Conservation (phyloP, 2,888 invertebrate genomes). For the Lithophane socia region DNA sequence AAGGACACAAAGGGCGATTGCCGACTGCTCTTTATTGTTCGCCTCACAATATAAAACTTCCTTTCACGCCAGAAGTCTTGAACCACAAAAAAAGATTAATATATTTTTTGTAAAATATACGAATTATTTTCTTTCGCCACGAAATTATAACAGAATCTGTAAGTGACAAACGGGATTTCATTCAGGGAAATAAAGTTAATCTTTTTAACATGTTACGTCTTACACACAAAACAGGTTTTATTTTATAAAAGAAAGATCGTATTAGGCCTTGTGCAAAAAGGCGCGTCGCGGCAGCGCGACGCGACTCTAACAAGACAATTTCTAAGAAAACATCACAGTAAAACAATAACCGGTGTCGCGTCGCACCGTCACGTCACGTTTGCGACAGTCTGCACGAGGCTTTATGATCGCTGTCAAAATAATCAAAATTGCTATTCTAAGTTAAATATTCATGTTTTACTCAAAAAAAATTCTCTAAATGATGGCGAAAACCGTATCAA, state of each 20-base stretch:
- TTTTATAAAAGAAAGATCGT: neutral
- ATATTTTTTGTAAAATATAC: slow-evolving; percentile 29
- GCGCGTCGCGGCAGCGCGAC: too few relatives aligned
- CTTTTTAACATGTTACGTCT: slow-evolving; percentile 28
- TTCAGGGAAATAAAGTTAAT: slow-evolving; percentile 29
- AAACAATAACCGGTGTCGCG: too few relatives aligned
- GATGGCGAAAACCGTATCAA: neutral
- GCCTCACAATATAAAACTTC: slow-evolving; percentile 73
- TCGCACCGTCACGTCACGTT: too few relatives aligned
- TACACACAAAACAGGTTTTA: neutral
- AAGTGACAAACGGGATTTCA: slow-evolving; percentile 49
- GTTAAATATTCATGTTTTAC: too few relatives aligned
- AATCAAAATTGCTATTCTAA: too few relatives aligned
- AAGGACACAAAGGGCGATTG: slow-evolving; percentile 72
- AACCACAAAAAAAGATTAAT: slow-evolving; percentile 63
- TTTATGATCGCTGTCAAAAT: too few relatives aligned
- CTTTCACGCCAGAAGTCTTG: slow-evolving; percentile 72
- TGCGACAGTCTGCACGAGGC: too few relatives aligned
- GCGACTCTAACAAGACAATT: too few relatives aligned
- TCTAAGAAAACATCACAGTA: too few relatives aligned
- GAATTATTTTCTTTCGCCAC: slow-evolving; percentile 51
- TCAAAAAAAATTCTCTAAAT: neutral
- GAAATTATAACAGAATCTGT: slow-evolving; percentile 46
- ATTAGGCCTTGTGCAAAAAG: too few relatives aligned
- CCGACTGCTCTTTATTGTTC: slow-evolving; percentile 75